These are phyloP conservation scores for Eulithis testata DNA, from an alignment of 2,888 invertebrate species.

Conservation along the genomic window DNA sequence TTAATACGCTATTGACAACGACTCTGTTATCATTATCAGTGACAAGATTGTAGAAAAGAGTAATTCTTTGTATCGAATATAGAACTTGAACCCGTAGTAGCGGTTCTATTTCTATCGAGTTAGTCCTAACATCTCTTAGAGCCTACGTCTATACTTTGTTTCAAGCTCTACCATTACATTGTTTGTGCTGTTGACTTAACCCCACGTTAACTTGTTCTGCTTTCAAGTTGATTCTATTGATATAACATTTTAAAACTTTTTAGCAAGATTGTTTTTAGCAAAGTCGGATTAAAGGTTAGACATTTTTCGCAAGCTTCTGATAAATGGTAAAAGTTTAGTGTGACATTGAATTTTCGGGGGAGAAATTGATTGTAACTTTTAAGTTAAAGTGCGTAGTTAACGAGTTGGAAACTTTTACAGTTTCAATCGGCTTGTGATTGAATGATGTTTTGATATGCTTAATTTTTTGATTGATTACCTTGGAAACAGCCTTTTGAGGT, in stretches of 20 bases:
- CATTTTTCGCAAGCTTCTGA: constrained; percentile 12
- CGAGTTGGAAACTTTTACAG: constrained; percentile 15
- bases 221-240: constrained; percentile 30
- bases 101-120: constrained; percentile 39
- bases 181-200: constrained; percentile 49
- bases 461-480: background rate
- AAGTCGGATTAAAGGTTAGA: constrained; percentile 14
- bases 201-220: constrained; percentile 33
- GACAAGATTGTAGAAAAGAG: too few relatives aligned
- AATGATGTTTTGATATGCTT: constrained; percentile 8
- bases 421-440: constrained; percentile 10
- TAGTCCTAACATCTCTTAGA: constrained; percentile 44
- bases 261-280: constrained; percentile 17
- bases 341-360: constrained; percentile 24
- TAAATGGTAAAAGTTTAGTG: constrained; percentile 29
- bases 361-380: constrained; percentile 17
- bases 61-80: background rate
- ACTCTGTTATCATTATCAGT: too few relatives aligned
- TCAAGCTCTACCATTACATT: constrained; percentile 54
- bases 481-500: background rate
- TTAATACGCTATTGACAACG: too few relatives aligned
- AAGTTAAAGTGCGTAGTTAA: constrained; percentile 18
- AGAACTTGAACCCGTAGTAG: constrained; percentile 16
- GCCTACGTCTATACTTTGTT: constrained; percentile 53
- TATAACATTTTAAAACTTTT: constrained; percentile 29